A percentile compares a stretch with the other conserved stretches of the same genome.
Conservation (phyloP, 1,140 invertebrate species). For the Wiebesia pumilae region DNA sequence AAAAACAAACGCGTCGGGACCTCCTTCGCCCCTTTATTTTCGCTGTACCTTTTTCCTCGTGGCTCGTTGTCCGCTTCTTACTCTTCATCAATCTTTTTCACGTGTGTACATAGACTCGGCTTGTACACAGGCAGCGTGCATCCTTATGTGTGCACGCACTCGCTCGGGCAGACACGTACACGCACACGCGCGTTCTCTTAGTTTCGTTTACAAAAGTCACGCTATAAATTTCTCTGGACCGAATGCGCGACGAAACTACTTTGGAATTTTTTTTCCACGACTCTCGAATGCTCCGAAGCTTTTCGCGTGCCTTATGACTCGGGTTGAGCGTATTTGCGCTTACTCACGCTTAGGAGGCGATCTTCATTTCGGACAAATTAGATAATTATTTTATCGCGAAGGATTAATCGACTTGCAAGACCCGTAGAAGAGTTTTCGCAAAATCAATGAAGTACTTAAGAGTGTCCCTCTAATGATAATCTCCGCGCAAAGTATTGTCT, state of each 20-base stretch:
- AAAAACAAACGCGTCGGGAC: constrained; percentile 24
- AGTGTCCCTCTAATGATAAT: too few relatives aligned
- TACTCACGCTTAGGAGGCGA: not conserved
- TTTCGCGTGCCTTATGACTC: too few relatives aligned
- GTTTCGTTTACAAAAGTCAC: constrained; percentile 33
- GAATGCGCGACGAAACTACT: too few relatives aligned
- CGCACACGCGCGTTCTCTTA: not conserved
- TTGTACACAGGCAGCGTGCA: not conserved
- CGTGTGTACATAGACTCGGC: not conserved
- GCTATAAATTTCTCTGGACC: constrained; percentile 31
- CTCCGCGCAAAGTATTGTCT: too few relatives aligned
- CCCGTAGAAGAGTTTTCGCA: too few relatives aligned
- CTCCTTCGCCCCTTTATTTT: not conserved
- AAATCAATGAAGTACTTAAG: too few relatives aligned
- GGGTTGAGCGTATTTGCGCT: not conserved
- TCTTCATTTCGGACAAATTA: not conserved
- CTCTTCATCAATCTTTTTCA: constrained; percentile 47
- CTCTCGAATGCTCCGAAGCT: too few relatives aligned
- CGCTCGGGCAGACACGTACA: not conserved
- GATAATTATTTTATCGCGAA: not conserved
- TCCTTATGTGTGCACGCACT: not conserved
- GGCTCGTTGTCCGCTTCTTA: not conserved
- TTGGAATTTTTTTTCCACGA: too few relatives aligned
- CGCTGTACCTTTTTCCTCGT: not conserved
- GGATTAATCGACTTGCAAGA: not conserved